Evolutionary conservation across 2,113 vertebrate genomes (phyloP).

Genomic region (Phocoena sinus): DNA sequence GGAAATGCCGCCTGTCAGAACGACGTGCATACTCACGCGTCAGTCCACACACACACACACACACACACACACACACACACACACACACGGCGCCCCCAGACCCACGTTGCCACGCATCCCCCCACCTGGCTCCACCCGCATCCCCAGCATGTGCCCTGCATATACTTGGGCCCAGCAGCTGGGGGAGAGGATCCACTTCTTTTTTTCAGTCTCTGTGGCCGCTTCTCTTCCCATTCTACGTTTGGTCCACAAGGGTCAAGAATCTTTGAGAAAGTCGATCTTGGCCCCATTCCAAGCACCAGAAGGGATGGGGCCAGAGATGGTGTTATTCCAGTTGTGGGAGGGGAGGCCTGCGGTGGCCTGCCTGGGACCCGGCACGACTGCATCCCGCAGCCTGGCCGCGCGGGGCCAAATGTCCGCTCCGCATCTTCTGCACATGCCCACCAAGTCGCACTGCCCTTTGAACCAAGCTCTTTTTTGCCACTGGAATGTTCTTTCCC

Average conservation of each 20-base stretch:
- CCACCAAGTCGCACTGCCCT: conserved; percentile 1
- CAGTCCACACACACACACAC: not conserved
- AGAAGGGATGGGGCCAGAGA: not conserved
- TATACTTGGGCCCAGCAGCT: not conserved
- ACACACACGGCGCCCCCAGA: not conserved
- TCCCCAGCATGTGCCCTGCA: not conserved
- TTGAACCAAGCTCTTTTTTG: conserved; percentile 34
- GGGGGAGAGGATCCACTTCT: not conserved
- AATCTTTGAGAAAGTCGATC: not conserved
- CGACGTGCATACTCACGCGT: not conserved
- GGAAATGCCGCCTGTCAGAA: conserved; percentile 11
- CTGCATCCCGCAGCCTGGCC: not conserved
- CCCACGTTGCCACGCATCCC: not conserved
- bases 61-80: not conserved
- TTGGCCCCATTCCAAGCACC: not conserved
- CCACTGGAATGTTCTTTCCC: conserved; percentile 6
- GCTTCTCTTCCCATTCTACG: not conserved
- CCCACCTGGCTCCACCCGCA: not conserved
- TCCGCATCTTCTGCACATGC: not conserved
- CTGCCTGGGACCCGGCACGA: not conserved
- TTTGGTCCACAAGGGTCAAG: not conserved
- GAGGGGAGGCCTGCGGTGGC: not conserved
- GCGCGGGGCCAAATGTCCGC: not conserved
- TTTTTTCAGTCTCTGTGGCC: not conserved
- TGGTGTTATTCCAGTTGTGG: not conserved